Base-by-base conservation (phyloP, 2,797 vertebrate genomes). In the Siniperca obscura region DNA sequence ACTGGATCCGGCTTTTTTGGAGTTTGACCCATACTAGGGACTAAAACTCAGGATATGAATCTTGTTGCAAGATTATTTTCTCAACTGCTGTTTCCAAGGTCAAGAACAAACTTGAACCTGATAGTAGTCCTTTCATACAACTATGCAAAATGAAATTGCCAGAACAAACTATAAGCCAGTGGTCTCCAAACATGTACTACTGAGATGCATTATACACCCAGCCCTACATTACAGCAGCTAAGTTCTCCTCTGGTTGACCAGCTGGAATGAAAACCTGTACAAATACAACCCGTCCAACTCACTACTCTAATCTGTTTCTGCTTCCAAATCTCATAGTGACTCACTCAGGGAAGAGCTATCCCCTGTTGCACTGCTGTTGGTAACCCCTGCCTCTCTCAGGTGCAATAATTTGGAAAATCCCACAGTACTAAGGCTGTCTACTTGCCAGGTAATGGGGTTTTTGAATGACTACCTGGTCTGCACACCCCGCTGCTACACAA, bases 341-440 rank as follows among this genome's bases (percentile, higher is more conserved):
- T 92, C 76, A 69, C 57, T 84, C 46, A 53, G 64, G 82, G 48
- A 76, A 69, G 60, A 83, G 59, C 56, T 65, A 53, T 84, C 79
- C 76, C 27, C 48, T 36, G 52, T 65, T 50, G 48, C 80, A 34
- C 79, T 76, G 71, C 74, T 88, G 84, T 80, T 64, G 81, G 82
- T 82, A 86, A 90, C 89, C 86, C 81, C 79, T 79, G 82, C 81
- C 76, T 86, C 83, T 87, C 82, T 79, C 68, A 76, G 89, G 88
- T 87, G 80, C 81, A 89, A 80, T 89, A 27, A 89, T 92, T 89
- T 83, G 86, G 78, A 84, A 90, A 85, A 86, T 90, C 87, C 88
- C 80, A 64, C 70, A 73, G 74, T 56, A 81, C 70, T 56, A 36
- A 81, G 66, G 72, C 88, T 70, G 80, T 65, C 76, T 80, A 46